Evolutionary conservation across 2,113 vertebrate genomes (phyloP), one percentile per base, ranked within the genome.

Genomic region (Phaethornis superciliosus): DNA sequence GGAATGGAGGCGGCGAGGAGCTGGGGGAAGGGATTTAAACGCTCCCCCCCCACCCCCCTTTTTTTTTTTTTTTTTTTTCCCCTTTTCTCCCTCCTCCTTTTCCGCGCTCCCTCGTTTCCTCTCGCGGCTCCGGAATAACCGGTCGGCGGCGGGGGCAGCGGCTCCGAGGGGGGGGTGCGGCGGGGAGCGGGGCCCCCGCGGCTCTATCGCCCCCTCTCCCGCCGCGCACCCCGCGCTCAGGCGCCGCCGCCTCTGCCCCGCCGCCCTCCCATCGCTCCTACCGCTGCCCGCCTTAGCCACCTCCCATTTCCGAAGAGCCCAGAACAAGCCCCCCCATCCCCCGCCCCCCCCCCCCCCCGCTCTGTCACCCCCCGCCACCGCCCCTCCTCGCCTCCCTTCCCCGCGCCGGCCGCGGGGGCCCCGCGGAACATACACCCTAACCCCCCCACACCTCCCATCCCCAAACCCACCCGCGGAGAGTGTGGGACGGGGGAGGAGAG

Each of bases 221-320:
- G n/a, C 71, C 84, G 47, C 76, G 59, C 56, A 40, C 78, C 88
- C 80, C 65, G 89, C 89, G 69, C 82, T 97, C 95, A 96, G 94
- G 91, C 95, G 71, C 96, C 70, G 95, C 96, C 94, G 82, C 91
- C 77, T 72, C 90, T 86, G 92, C 94, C 87, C 70, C 72, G 64
- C 78, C 92, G 77, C 75, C 83, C 68, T 69, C 80, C 85, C 85
- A 68, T 46, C 74, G 76, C 70, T 81, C 90, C 64, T 49, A 69
- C 72, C 74, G 86, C 91, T 64, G 63, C 81, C 86, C 52, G 76
- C 71, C 91, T 85, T 90, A 80, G 87, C 92, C 92, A 81, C 92
- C 92, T 87, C 92, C 92, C 85, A 82, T 93, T 93, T 86, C 88
- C 88, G 87, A 90, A 81, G 71, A 65, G 65, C 88, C 83, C 91